These are phyloP conservation scores for Adelphocoris suturalis DNA, from an alignment of 2,888 invertebrate species.

Conservation along the genomic window DNA sequence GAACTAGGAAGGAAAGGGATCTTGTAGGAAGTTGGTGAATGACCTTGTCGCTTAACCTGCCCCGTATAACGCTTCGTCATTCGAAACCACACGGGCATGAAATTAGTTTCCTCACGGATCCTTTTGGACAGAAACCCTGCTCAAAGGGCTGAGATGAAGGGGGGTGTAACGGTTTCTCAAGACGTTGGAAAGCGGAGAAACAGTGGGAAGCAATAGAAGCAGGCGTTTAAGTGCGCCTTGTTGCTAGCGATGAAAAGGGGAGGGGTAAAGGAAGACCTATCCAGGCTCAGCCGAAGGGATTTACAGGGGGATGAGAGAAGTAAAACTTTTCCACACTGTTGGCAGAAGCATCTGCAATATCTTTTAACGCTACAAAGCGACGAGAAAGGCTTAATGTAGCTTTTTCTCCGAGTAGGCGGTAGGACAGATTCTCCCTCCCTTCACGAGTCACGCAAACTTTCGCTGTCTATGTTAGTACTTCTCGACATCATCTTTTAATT, in stretches of 20 bases:
- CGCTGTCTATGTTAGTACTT: not conserved
- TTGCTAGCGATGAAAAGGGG: not conserved
- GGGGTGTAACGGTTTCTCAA: not conserved
- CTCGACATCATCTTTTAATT: not conserved
- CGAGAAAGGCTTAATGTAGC: not conserved
- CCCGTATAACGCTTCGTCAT: slow-evolving; percentile 19
- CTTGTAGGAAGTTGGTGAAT: slow-evolving; percentile 27
- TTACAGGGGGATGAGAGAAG: not conserved
- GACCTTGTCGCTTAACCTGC: slow-evolving; percentile 23
- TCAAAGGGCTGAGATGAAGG: slow-evolving; percentile 6
- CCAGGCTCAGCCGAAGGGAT: not conserved
- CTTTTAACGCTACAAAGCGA: not conserved
- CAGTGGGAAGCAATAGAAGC: not conserved
- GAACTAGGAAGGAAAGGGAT: not conserved
- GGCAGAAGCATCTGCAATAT: slow-evolving; percentile 1
- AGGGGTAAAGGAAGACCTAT: not conserved
- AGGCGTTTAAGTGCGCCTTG: not conserved
- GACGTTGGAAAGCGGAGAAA: not conserved
- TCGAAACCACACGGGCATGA: slow-evolving; percentile 47
- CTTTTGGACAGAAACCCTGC: not conserved
- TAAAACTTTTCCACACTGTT: slow-evolving; percentile 1
- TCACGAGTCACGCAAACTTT: not conserved
- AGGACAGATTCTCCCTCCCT: not conserved
- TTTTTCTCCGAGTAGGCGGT: not conserved
- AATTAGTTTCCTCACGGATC: slow-evolving; percentile 51